Base-by-base conservation (phyloP, 1,140 invertebrate genomes). In the Heterodera schachtii region DNA sequence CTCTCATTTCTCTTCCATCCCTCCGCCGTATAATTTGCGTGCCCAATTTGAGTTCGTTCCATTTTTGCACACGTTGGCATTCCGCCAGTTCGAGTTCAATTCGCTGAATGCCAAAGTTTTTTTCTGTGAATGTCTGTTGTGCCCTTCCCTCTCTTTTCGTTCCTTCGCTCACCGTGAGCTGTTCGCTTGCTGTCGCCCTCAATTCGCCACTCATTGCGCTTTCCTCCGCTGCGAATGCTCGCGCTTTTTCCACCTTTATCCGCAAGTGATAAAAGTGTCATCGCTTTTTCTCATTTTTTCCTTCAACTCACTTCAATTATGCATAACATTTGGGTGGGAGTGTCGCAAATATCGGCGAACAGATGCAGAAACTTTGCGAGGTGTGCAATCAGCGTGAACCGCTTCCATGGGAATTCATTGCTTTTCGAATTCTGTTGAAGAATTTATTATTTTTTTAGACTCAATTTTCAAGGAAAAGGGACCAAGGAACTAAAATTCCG, bases 291-390 rank as follows among this genome's bases (percentile, higher is more conserved):
- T 1, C 0, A 11, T 43, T 43, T 1, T 13, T 4, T 11, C 9
- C 3, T 13, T 4, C n/a, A 21, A 71, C 3, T 71, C 21, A 71
- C 69, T 31, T 71, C 69, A 31, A 71, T 43, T 46, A 71, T 71
- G 31, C 69, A 71, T 13, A 71, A 19, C 69, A 46, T 71, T 46
- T 71, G 69, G 31, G 69, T 71, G 31, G 69, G 19, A 2, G 44
- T 71, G 69, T 71, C 69, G 16, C 69, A 71, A 71, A 71, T 19
- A 19, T 71, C 69, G 31, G 69, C 69, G 44, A 43, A 71, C 41
- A 11, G 69, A 5, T 41, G 11, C 31, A 71, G 21, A 41, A 71
- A 71, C 69, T 31, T n/a, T 9, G 69, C 69, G 69, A 71, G 69
- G 5, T 71, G 69, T 11, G 31, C 69, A 31, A 71, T 46, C 41